Evolutionary conservation across 2,113 vertebrate genomes (phyloP), one percentile per base, ranked within the genome.

Genomic region (Acanthisitta chloris): DNA sequence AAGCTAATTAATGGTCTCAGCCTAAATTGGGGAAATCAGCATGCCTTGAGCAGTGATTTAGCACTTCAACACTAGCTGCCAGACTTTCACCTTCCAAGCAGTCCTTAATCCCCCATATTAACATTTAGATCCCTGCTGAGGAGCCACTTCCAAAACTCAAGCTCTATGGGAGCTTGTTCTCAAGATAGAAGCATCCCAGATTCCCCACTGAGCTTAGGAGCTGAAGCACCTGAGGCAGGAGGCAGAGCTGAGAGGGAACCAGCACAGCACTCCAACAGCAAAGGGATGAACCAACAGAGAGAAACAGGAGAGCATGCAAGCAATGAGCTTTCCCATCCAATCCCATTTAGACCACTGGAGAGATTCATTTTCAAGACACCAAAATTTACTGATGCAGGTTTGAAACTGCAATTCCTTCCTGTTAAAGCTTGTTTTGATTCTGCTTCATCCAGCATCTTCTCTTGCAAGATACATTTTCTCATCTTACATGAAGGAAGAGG

Each of bases 1-100:
- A 48, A 86, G 71, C 81, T 91, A 93, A 82, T 90, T 90, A 94
- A 86, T 28, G 21, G 62, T 36, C 74, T 66, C 67, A n/a, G 48
- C 81, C 61, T 64, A 15, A 86, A 70, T 2, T 19, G 8, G 46
- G 58, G 62, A 80, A 70, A 90, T 46, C 81, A 65, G 78, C 87
- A 82, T 48, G 87, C 81, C 92, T 40, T 46, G 34, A 94, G 78
- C 90, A 57, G 49, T 20, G 49, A 71, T 26, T 89, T 87, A 77
- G 72, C 67, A 82, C 70, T 66, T 78, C 57, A 66, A 15, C 49
- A 36, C 4, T 10, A 25, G 0, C 65, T 67, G 66, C 57, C 93
- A 87, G 80, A 88, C 73, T 58, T 67, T 78, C 36, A 34, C 42
- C 81, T 92, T 65, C 82, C 89, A 64, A 88, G 69, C 0, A 1